A percentile compares a stretch with the other conserved stretches of the same genome.
These are phyloP conservation scores for Scaptomyza cyrtandrae DNA, from an alignment of 2,888 invertebrate genomes.

Conservation along the genomic window DNA sequence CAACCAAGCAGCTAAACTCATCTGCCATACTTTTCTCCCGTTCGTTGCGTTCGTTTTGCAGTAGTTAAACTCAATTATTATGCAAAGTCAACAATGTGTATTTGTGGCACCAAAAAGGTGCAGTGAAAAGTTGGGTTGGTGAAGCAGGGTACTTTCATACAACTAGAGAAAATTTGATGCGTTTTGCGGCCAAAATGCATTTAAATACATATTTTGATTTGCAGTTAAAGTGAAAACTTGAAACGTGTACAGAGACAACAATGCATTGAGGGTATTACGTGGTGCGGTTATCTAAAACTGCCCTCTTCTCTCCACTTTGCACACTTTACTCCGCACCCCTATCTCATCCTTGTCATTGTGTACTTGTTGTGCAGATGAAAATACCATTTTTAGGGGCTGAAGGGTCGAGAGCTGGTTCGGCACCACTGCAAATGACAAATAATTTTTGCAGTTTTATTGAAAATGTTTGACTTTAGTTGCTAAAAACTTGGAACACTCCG, in stretches of 20 bases:
- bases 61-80: slow-evolving; percentile 80
- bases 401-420: neutral
- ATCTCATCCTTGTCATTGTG: neutral
- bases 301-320: too few species aligned
- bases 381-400: neutral
- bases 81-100: slow-evolving; percentile 79
- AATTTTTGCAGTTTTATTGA: slow-evolving; percentile 78
- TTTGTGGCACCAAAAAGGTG: slow-evolving; percentile 68
- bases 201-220: slow-evolving; percentile 79
- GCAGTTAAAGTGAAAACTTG: slow-evolving; percentile 67
- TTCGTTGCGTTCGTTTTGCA: slow-evolving; percentile 50
- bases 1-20: slow-evolving; percentile 72
- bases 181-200: slow-evolving; percentile 63
- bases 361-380: slow-evolving; percentile 11
- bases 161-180: too few species aligned
- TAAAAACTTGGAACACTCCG: slow-evolving; percentile 32
- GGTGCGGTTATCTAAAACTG: slow-evolving; percentile 33
- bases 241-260: slow-evolving; percentile 53
- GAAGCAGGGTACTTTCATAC: too few species aligned
- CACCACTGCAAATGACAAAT: slow-evolving; percentile 66
- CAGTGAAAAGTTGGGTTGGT: neutral
- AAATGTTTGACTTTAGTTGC: slow-evolving; percentile 74
- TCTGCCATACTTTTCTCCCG: neutral
- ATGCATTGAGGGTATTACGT: slow-evolving; percentile 31
- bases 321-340: neutral